Evolutionary conservation across 2,797 vertebrate genomes (phyloP).

Genomic region (Coluber constrictor): DNA sequence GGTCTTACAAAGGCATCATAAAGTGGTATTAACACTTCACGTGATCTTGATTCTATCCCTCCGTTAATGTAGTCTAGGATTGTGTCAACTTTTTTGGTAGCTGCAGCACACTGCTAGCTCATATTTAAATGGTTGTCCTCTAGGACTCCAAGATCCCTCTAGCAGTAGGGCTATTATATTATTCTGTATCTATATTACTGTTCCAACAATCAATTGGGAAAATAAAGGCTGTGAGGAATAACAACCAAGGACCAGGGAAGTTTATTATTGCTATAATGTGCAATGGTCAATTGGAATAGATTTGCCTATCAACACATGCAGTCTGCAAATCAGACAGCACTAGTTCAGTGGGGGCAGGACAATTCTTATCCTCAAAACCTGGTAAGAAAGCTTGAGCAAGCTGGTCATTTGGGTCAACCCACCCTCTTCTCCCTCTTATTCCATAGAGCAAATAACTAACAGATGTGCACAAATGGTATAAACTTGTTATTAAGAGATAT

Average conservation of each 20-base stretch:
- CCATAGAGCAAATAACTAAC: background rate
- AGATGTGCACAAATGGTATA: background rate
- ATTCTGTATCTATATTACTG: background rate
- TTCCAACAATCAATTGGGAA: background rate
- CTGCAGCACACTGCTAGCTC: background rate
- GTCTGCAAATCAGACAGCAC: background rate
- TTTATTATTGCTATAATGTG: background rate
- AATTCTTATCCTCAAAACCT: background rate
- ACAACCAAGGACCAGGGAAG: background rate
- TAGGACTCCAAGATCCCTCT: background rate
- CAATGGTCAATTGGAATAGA: background rate
- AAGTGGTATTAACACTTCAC: background rate
- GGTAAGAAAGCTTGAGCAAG: background rate
- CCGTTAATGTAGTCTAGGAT: background rate
- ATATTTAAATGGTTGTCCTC: background rate
- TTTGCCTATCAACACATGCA: background rate
- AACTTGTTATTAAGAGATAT: background rate
- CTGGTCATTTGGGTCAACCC: background rate
- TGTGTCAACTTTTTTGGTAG: background rate
- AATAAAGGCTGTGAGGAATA: background rate
- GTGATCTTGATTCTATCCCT: background rate
- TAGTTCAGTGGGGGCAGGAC: background rate
- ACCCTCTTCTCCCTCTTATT: background rate
- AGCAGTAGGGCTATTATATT: background rate
- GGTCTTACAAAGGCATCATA: background rate